Base-by-base conservation (phyloP, 2,113 vertebrate species). In the Rhinoderma darwinii region DNA sequence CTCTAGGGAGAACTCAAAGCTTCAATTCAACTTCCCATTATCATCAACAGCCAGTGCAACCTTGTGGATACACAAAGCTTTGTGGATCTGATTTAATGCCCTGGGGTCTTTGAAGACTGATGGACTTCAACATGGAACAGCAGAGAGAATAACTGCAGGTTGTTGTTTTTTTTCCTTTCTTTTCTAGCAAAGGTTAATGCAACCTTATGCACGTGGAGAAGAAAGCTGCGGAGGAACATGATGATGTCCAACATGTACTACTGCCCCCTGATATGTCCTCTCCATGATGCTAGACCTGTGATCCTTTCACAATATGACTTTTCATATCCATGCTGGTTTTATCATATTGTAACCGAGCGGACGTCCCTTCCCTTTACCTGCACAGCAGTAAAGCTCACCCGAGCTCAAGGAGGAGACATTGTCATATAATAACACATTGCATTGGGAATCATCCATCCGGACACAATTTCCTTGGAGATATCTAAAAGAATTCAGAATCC, bases 1-100 rank as follows among this genome's bases (percentile, higher is more conserved):
- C 83, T 59, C 73, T 32, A 39, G 83, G 54, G 83, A 84, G 35
- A 84, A 59, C 30, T 39, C 51, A 84, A 76, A 84, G 83, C 83
- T 84, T 84, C 83, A 84, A 84, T 84, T 84, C 73, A 84, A 76
- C 83, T 84, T 84, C 83, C 73, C 83, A 84, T 84, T 84, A 84
- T 77, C 83, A 74, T 61, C 83, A 75, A 84, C 70, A 84, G 83
- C 66, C 35, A 41, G 83, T 59, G 54, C 83, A 84, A 75, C 70
- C 70, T 84, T 84, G 83, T 75, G 70, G 66, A 84, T 84, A 72
- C 51, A 84, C 70, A 84, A 84, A 84, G 83, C 35, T n/a, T 37
- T 54, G 83, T 75, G 83, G 35, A 72, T 50, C 83, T n/a, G 83
- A 74, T 84, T 74, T 30, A 43, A 59, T 74, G 68, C 47, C 43